Conservation (phyloP, 2,888 invertebrate genomes). For the Lysandra coridon region DNA sequence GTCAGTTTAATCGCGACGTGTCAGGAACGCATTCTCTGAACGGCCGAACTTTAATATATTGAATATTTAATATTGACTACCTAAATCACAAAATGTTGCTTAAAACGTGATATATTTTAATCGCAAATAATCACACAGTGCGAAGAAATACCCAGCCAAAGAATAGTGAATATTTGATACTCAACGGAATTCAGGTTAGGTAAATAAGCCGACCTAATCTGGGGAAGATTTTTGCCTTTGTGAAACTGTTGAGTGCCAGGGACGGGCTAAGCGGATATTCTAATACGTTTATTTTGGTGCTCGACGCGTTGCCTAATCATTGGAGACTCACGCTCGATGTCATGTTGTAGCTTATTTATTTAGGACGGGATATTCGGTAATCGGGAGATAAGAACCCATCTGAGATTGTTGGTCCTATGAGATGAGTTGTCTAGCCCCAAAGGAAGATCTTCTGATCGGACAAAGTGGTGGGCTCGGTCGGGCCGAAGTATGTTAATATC, state of each 20-base stretch:
- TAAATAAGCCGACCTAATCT: conserved; percentile 9
- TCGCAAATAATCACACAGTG: not conserved
- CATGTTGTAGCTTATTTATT: not conserved
- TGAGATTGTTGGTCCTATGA: not conserved
- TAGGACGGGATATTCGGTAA: not conserved
- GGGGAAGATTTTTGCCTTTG: conserved; percentile 12
- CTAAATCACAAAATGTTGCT: too few relatives aligned
- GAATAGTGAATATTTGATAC: not conserved
- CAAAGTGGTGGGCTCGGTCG: too few relatives aligned
- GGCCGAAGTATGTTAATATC: too few relatives aligned
- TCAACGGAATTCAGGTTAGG: not conserved
- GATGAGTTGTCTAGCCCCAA: too few relatives aligned
- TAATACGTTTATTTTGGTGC: conserved; percentile 10
- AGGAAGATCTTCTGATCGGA: too few relatives aligned
- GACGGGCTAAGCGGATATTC: not conserved
- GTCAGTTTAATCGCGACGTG: too few relatives aligned
- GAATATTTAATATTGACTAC: too few relatives aligned
- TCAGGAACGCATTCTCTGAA: too few relatives aligned
- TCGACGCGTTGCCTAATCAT: not conserved
- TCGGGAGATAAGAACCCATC: not conserved
- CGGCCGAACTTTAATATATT: too few relatives aligned
- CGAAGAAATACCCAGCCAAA: not conserved
- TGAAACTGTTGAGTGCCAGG: not conserved
- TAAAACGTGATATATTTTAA: too few relatives aligned
- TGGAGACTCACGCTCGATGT: not conserved